These are phyloP conservation scores for Neostethus bicornis DNA, from an alignment of 2,797 vertebrate species.

Conservation along the genomic window DNA sequence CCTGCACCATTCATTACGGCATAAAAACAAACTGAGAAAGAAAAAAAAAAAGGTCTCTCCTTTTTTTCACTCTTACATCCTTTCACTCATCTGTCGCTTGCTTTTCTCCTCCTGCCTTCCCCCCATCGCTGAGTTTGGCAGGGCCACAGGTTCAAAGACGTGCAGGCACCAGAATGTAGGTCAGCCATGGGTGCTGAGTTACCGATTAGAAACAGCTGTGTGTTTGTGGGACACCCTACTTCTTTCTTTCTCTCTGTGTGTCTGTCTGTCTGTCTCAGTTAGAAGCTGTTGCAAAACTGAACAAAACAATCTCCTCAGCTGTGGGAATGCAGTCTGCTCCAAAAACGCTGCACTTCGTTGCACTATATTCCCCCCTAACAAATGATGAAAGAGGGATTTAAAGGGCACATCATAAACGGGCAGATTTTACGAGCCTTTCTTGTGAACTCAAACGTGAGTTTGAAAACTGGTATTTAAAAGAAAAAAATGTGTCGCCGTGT, in stretches of 20 bases:
- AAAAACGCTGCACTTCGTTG: slow-evolving; percentile 28
- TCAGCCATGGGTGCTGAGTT: slow-evolving; percentile 81
- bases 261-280: slow-evolving; percentile 58
- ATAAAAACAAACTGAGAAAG: slow-evolving; percentile 9
- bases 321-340: slow-evolving; percentile 21
- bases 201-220: slow-evolving; percentile 86
- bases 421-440: slow-evolving; percentile 18
- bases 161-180: slow-evolving; percentile 81
- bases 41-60: neutral
- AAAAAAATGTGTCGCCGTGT: slow-evolving; percentile 15
- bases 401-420: slow-evolving; percentile 22
- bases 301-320: slow-evolving; percentile 27
- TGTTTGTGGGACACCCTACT: slow-evolving; percentile 69
- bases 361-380: slow-evolving; percentile 29
- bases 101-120: slow-evolving; percentile 73
- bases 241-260: too few species aligned
- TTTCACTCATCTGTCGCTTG: slow-evolving; percentile 54
- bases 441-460: slow-evolving; percentile 18
- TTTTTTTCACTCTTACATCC: slow-evolving; percentile 11
- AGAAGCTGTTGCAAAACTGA: slow-evolving; percentile 38
- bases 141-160: slow-evolving; percentile 77
- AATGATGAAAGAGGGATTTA: slow-evolving; percentile 43
- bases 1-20: slow-evolving; percentile 30
- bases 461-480: slow-evolving; percentile 4
- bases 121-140: slow-evolving; percentile 70